Conservation (phyloP, 2,888 invertebrate genomes). For the Leucoma salicis region DNA sequence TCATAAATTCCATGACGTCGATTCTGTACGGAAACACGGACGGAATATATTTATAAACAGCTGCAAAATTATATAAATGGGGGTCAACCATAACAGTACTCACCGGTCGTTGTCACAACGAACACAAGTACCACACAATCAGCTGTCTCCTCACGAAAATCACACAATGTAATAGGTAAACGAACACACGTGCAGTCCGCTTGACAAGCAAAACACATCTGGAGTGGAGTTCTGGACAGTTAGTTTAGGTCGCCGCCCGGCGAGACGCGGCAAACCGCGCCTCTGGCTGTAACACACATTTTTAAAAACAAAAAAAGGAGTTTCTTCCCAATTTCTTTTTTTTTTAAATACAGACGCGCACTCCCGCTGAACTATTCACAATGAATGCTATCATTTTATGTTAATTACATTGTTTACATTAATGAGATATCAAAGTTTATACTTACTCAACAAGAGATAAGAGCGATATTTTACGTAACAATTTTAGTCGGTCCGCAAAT, state of each 20-base stretch:
- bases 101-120: constrained; percentile 20
- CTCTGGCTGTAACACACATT: constrained; percentile 64
- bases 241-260: constrained; percentile 25
- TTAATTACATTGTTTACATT: constrained; percentile 42
- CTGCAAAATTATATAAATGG: neutral
- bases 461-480: constrained; percentile 60
- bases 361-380: constrained; percentile 41
- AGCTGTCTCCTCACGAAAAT: constrained; percentile 42
- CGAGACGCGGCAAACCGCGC: constrained; percentile 61
- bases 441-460: constrained; percentile 33
- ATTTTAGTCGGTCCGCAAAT: constrained; percentile 24
- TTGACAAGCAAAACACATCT: constrained; percentile 49
- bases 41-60: constrained; percentile 5
- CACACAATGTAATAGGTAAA: constrained; percentile 29
- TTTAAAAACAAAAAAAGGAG: constrained; percentile 42
- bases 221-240: constrained; percentile 21
- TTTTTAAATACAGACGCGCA: constrained; percentile 49
- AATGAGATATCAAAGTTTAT: constrained; percentile 26
- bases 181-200: constrained; percentile 43
- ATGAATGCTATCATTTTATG: constrained; percentile 47
- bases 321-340: constrained; percentile 22
- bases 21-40: constrained; percentile 23
- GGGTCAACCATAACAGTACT: constrained; percentile 22
- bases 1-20: constrained; percentile 35
- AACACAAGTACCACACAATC: constrained; percentile 39